These are phyloP conservation scores for Eupithecia exiguata DNA, from an alignment of 2,888 invertebrate genomes.

Conservation along the genomic window DNA sequence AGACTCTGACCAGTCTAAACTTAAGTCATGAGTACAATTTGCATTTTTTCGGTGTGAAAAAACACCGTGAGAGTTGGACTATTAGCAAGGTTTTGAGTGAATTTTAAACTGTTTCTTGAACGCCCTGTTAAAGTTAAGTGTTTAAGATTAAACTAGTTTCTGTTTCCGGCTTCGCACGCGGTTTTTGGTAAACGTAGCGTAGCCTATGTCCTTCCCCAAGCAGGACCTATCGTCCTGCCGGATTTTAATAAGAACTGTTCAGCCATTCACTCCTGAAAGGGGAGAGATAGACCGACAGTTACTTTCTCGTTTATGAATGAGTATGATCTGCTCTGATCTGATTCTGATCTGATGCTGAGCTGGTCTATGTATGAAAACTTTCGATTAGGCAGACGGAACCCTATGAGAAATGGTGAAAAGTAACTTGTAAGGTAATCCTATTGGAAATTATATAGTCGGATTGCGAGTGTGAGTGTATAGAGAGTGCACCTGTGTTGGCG, in stretches of 20 bases:
- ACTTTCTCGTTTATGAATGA: too few species aligned
- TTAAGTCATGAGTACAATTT: slow-evolving; percentile 17
- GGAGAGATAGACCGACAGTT: neutral
- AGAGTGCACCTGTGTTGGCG: neutral
- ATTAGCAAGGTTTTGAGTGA: slow-evolving; percentile 14
- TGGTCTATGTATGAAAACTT: neutral
- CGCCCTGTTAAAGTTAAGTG: neutral
- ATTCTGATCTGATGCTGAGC: neutral
- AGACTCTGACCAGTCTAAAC: slow-evolving; percentile 11
- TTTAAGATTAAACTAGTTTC: neutral
- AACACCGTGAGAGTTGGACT: slow-evolving; percentile 19
- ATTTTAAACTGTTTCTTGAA: slow-evolving; percentile 10
- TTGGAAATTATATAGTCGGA: neutral
- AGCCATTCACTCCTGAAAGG: neutral
- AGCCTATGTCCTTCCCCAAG: neutral
- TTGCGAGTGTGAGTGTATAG: neutral
- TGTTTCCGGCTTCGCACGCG: neutral
- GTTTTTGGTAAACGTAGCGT: neutral
- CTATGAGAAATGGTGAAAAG: neutral
- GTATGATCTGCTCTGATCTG: neutral
- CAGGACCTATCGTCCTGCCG: neutral
- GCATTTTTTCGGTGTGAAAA: slow-evolving; percentile 15
- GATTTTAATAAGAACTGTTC: neutral
- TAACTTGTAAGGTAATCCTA: neutral
- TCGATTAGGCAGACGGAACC: neutral